Evolutionary conservation across 2,113 vertebrate species (phyloP).

Genomic region (Hemicordylus capensis): DNA sequence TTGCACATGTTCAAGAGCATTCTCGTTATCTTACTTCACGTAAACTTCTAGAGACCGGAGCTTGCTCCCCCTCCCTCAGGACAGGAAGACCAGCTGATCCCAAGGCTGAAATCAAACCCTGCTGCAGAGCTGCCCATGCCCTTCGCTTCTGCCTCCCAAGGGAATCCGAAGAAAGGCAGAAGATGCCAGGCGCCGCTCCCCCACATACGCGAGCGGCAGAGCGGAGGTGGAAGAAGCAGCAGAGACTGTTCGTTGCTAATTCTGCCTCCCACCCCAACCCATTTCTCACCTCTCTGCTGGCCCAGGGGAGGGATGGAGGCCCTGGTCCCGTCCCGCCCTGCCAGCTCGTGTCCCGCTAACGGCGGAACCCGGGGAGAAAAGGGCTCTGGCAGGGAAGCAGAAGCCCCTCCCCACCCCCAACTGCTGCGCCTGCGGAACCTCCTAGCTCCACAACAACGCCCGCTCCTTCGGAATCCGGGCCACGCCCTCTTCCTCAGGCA

Average conservation of each 20-base stretch:
- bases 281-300: not conserved
- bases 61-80: no score
- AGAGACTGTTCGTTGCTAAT: not conserved
- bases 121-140: not conserved
- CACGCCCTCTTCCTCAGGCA: not conserved
- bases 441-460: not conserved
- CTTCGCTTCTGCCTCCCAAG: not conserved
- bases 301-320: not conserved
- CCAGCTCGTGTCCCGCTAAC: not conserved
- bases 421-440: not conserved
- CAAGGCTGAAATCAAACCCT: not conserved
- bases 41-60: not conserved
- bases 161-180: not conserved
- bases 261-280: not conserved
- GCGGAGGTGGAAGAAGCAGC: not conserved
- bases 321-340: not conserved
- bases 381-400: not conserved
- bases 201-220: not conserved
- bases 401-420: not conserved
- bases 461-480: not conserved
- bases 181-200: not conserved
- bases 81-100: no score
- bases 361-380: not conserved
- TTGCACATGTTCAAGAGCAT: not conserved
- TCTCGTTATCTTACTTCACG: not conserved